Evolutionary conservation across 2,113 vertebrate genomes (phyloP), one percentile per base, ranked within the genome.

Genomic region (Ammodytes dubius): DNA sequence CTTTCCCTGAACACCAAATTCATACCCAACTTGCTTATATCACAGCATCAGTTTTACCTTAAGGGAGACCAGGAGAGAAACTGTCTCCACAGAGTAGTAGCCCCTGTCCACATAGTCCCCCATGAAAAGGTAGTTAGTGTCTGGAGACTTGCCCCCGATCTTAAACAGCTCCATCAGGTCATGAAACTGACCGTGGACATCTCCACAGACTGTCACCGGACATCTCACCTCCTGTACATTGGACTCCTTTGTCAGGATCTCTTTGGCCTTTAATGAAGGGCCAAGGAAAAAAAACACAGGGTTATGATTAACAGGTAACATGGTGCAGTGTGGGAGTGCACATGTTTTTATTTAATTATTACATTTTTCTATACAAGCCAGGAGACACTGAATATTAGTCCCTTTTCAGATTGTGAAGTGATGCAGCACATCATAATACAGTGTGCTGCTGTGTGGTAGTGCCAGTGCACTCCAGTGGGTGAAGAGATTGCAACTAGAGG

Each of bases 61-160:
- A 88, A 99, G 96, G 92, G 97, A 98, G 93, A 99, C 98, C 83
- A 99, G 95, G 76, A 99, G 96, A 54, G 97, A 95, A 84, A 99
- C 98, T 61, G 98, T 99, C 95, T 99, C 98, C 0, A 99, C 98
- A 81, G 97, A 99, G 61, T 99, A 95, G 77, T 95, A 95, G 49
- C 95, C 95, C 83, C 95, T 90, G 85, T 95, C 95, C 46, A 95
- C 95, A 69, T 95, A 95, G 79, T 95, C 94, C 14, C 94, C 95
- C 95, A 95, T 95, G 94, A 99, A 99, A 91, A 99, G 97, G 90
- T 99, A 99, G 93, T 99, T 99, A 77, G 98, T 99, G 89, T 99
- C 98, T 82, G 98, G 98, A 81, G 98, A 99, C 93, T 98, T 99
- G 73, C 98, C 97, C 77, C 97, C 95, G 0, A 95, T 95, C 87